Conservation (phyloP, 53 echinoderm and acorn worm species). For the Zoroaster sp. region DNA sequence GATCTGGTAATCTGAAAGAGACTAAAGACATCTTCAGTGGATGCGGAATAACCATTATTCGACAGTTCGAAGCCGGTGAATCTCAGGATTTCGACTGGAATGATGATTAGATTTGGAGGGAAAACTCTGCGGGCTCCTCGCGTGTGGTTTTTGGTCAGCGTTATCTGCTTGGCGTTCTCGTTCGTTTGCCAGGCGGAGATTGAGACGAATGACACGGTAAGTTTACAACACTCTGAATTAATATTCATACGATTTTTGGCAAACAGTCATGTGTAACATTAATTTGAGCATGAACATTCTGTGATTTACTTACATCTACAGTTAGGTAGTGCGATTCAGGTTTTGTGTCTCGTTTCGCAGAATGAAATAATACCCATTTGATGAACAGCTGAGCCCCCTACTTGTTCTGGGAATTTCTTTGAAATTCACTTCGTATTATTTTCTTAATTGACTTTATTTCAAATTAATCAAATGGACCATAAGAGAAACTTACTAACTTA, state of each 20-base stretch:
- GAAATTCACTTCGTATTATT: no score
- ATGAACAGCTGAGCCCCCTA: no score
- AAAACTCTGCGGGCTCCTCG: constrained; percentile 9
- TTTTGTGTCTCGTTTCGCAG: no score
- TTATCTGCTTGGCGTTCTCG: neutral
- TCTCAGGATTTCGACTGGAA: neutral
- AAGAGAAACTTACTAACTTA: no score
- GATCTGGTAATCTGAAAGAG: neutral
- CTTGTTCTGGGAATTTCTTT: no score
- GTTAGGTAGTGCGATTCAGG: no score
- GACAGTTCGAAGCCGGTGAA: neutral
- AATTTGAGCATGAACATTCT: no score
- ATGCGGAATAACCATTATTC: neutral
- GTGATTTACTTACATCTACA: no score
- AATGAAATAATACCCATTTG: no score
- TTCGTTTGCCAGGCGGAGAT: constrained; percentile 3
- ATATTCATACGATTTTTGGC: neutral
- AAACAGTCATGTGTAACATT: no score
- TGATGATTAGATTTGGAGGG: neutral
- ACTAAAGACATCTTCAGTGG: neutral
- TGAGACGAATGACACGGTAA: constrained; percentile 5
- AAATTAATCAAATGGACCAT: no score
- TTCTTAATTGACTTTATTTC: no score
- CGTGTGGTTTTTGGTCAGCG: constrained; percentile 3
- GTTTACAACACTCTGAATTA: neutral